Evolutionary conservation across 2,888 invertebrate species (phyloP).

Genomic region (Amiota minor): DNA sequence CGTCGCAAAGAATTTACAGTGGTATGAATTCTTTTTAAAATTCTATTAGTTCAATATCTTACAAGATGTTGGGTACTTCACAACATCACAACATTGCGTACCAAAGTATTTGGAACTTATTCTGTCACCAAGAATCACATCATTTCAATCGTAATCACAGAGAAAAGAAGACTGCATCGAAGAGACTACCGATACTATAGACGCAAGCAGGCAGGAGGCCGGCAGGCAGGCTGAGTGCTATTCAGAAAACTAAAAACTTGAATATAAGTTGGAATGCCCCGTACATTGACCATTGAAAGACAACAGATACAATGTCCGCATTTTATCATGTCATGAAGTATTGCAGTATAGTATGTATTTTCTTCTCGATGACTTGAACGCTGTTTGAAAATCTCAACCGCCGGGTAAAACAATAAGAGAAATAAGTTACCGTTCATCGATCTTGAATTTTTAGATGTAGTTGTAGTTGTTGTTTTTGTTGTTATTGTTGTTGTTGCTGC

Average conservation of each 20-base stretch:
- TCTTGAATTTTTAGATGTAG: constrained; percentile 64
- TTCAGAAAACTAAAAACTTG: constrained; percentile 37
- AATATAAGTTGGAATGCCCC: constrained; percentile 46
- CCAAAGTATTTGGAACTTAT: constrained; percentile 27
- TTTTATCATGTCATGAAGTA: constrained; percentile 59
- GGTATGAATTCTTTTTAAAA: constrained; percentile 45
- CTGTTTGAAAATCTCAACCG: constrained; percentile 34
- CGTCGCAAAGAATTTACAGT: constrained; percentile 32
- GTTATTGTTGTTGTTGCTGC: constrained; percentile 29
- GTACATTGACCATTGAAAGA: constrained; percentile 2
- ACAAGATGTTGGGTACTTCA: background rate
- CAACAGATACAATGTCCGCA: constrained; percentile 59
- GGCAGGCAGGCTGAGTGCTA: constrained; percentile 10
- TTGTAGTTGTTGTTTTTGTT: constrained; percentile 28
- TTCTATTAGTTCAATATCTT: constrained; percentile 44
- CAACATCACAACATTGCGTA: background rate
- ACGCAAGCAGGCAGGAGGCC: background rate
- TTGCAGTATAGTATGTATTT: constrained; percentile 42
- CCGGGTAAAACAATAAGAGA: constrained; percentile 59
- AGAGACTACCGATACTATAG: too few relatives aligned
- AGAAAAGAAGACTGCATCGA: too few relatives aligned
- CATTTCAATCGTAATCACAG: too few relatives aligned
- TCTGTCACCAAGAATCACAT: constrained; percentile 10
- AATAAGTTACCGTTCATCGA: constrained; percentile 70
- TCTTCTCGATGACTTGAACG: constrained; percentile 47